phyloP scores from a whole-genome alignment of 2,797 vertebrate species.

The Tarsius wallacei region DNA sequence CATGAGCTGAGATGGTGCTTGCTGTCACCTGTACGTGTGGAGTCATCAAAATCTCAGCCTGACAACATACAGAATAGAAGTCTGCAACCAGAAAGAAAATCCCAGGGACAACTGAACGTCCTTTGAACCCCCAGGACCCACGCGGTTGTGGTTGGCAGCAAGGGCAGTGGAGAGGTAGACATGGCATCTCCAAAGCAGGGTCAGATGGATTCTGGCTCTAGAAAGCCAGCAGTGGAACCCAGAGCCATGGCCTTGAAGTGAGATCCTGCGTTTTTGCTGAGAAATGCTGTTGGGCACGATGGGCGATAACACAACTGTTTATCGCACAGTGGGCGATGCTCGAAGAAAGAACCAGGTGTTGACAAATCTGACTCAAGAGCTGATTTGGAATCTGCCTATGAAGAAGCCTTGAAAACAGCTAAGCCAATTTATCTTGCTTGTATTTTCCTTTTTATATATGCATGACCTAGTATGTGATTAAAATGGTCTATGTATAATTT shows the following conservation, averaged over 20 bases:
- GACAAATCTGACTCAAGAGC: neutral
- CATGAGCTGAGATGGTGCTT: neutral
- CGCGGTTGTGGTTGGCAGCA: neutral
- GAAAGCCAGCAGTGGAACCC: neutral
- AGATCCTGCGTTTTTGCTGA: neutral
- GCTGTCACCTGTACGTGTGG: neutral
- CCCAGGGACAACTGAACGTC: neutral
- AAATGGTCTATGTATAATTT: neutral
- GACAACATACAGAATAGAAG: neutral
- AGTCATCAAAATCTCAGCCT: neutral
- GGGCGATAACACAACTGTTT: neutral
- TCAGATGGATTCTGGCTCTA: neutral
- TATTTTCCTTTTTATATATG: neutral
- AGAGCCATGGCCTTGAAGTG: accelerated
- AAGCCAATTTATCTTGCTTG: neutral
- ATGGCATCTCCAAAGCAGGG: too few relatives aligned
- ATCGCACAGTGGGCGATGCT: neutral
- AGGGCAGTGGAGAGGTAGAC: neutral
- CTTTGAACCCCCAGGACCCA: neutral
- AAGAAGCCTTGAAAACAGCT: neutral
- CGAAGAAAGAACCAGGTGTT: neutral
- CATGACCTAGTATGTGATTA: neutral
- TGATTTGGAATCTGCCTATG: neutral
- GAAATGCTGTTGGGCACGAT: neutral
- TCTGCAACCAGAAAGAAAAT: neutral